phyloP scores from a whole-genome alignment of 2,888 invertebrate genomes.

The Lepidochrysops patricia region DNA sequence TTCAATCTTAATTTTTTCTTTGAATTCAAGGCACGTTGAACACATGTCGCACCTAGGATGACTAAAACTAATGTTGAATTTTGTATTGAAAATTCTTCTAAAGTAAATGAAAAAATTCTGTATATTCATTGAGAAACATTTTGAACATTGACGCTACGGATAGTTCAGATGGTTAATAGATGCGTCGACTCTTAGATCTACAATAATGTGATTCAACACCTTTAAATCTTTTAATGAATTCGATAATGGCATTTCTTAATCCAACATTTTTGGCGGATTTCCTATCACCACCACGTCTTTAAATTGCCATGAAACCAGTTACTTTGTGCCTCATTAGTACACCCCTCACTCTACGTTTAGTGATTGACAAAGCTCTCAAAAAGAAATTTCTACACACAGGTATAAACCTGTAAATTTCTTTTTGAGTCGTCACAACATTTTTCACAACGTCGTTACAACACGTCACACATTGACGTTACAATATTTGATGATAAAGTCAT shows the following conservation, averaged over 20 bases:
- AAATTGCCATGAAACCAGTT: slow-evolving; percentile 14
- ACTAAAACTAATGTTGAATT: slow-evolving; percentile 21
- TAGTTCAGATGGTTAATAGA: slow-evolving; percentile 21
- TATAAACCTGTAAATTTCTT: too few species aligned
- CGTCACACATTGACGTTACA: too few species aligned
- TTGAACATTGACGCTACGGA: slow-evolving; percentile 22
- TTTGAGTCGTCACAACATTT: slow-evolving; percentile 14
- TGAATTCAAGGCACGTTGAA: slow-evolving; percentile 21
- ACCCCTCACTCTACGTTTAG: slow-evolving; percentile 14
- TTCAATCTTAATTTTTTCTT: slow-evolving; percentile 21
- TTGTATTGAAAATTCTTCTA: slow-evolving; percentile 19
- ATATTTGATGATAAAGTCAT: slow-evolving; percentile 15
- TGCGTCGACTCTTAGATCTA: slow-evolving; percentile 23
- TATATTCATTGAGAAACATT: slow-evolving; percentile 22
- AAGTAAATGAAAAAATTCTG: slow-evolving; percentile 21
- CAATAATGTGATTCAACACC: slow-evolving; percentile 24
- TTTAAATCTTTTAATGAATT: slow-evolving; percentile 25
- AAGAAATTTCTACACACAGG: slow-evolving; percentile 14
- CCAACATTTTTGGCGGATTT: slow-evolving; percentile 20
- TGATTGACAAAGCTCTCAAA: slow-evolving; percentile 15
- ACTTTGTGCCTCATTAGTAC: slow-evolving; percentile 15
- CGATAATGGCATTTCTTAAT: slow-evolving; percentile 16
- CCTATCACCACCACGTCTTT: slow-evolving; percentile 15
- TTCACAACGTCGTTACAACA: too few species aligned
- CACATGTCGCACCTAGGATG: slow-evolving; percentile 17